A percentile compares a stretch with the other conserved stretches of the same genome.
Conservation (phyloP, 2,888 invertebrate species). For the Drosophila seclusa region DNA sequence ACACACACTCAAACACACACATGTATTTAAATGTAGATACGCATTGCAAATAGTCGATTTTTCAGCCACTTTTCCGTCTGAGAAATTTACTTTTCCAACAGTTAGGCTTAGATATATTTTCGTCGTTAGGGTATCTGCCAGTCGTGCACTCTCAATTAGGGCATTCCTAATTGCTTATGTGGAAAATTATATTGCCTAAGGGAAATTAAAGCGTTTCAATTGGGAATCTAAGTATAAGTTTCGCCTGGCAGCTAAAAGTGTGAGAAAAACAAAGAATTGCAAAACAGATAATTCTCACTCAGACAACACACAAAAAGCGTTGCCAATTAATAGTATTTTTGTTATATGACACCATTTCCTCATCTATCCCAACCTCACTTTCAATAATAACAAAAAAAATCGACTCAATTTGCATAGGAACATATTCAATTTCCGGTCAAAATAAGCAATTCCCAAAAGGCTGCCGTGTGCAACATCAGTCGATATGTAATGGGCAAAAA, state of each 20-base stretch:
- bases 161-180: background rate
- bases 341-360: background rate
- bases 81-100: background rate
- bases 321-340: background rate
- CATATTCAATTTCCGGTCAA: constrained; percentile 16
- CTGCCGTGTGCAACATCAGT: constrained; percentile 5
- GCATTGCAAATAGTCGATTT: constrained; percentile 9
- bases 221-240: background rate
- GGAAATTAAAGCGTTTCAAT: background rate
- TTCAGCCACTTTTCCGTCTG: background rate
- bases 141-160: background rate
- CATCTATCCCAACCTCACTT: background rate
- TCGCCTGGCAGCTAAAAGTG: background rate
- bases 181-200: background rate
- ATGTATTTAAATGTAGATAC: background rate
- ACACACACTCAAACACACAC: background rate
- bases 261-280: background rate
- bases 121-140: background rate
- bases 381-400: background rate
- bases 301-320: background rate
- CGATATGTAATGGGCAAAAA: constrained; percentile 19
- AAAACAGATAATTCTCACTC: background rate
- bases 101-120: background rate
- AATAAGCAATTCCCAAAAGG: constrained; percentile 1
- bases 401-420: background rate